Conservation (phyloP, 2,888 invertebrate genomes). For the Timema cristinae region DNA sequence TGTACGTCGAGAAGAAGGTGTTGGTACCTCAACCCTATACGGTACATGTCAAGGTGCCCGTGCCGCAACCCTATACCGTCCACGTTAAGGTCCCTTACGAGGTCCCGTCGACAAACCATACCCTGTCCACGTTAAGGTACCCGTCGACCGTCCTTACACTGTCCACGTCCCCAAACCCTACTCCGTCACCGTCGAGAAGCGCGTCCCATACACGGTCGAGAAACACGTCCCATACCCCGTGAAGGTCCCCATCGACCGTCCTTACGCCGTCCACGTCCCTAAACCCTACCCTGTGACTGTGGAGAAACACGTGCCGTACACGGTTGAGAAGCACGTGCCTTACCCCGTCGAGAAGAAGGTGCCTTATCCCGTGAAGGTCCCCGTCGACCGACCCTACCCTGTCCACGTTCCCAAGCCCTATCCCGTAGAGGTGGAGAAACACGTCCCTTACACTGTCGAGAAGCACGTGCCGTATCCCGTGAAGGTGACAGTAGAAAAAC, state of each 20-base stretch:
- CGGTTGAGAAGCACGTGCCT: constrained; percentile 58
- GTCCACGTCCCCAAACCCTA: constrained; percentile 63
- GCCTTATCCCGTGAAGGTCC: constrained; percentile 38
- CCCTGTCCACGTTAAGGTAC: constrained; percentile 31
- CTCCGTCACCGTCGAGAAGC: constrained; percentile 60
- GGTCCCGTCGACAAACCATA: constrained; percentile 31
- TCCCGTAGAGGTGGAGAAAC: constrained; percentile 51
- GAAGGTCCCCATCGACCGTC: constrained; percentile 69
- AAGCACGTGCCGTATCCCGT: constrained; percentile 47
- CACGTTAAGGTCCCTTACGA: constrained; percentile 30
- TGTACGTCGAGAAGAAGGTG: constrained; percentile 58
- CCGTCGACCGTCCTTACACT: constrained; percentile 31
- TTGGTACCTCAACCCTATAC: constrained; percentile 72
- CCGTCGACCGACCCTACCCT: constrained; percentile 51
- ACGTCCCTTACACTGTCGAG: constrained; percentile 68
- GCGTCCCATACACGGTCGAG: constrained; percentile 52
- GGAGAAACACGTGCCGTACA: constrained; percentile 38
- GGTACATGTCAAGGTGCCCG: constrained; percentile 58
- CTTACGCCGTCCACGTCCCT: constrained; percentile 66
- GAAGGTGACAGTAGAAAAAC: constrained; percentile 44
- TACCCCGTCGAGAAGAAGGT: constrained; percentile 37
- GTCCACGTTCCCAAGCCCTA: constrained; percentile 61
- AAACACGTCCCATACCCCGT: constrained; percentile 47
- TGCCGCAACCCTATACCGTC: constrained; percentile 53
- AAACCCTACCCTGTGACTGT: constrained; percentile 61